phyloP scores from a whole-genome alignment of 2,113 vertebrate genomes.

The Eclectus roratus region DNA sequence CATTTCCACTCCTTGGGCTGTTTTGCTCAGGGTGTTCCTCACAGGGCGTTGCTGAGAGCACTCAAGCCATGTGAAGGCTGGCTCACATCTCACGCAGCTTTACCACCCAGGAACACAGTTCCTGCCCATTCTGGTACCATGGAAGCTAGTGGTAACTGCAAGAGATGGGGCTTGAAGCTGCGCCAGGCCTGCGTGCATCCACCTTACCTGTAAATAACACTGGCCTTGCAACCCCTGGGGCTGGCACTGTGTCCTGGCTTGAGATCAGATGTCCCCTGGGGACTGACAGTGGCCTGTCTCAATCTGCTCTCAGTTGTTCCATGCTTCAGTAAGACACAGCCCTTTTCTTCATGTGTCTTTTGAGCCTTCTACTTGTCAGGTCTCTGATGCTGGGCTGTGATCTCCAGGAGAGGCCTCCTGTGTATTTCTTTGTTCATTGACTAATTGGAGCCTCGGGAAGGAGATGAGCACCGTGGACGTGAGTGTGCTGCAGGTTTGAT shows the following conservation, averaged over 20 bases:
- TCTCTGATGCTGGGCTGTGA: neutral
- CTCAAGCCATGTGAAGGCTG: neutral
- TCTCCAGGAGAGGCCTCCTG: neutral
- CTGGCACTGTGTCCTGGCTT: neutral
- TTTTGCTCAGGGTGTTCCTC: neutral
- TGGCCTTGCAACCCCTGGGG: neutral
- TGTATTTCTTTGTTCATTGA: neutral
- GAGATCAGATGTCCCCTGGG: neutral
- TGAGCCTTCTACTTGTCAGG: neutral
- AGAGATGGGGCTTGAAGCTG: neutral
- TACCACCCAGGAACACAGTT: neutral
- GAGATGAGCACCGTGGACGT: neutral
- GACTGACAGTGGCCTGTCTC: neutral
- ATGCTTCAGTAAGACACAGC: neutral
- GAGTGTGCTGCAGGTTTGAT: neutral
- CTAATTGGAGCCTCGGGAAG: neutral
- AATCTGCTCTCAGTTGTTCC: neutral
- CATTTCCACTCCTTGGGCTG: accelerated
- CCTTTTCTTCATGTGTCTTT: neutral
- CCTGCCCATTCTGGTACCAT: neutral
- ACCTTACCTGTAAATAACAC: neutral
- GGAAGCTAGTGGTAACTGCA: neutral
- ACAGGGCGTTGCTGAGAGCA: accelerated
- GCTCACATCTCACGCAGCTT: accelerated
- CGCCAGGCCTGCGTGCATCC: neutral